Conservation (phyloP, 2,888 invertebrate genomes). For the Leptopilina myrica region DNA sequence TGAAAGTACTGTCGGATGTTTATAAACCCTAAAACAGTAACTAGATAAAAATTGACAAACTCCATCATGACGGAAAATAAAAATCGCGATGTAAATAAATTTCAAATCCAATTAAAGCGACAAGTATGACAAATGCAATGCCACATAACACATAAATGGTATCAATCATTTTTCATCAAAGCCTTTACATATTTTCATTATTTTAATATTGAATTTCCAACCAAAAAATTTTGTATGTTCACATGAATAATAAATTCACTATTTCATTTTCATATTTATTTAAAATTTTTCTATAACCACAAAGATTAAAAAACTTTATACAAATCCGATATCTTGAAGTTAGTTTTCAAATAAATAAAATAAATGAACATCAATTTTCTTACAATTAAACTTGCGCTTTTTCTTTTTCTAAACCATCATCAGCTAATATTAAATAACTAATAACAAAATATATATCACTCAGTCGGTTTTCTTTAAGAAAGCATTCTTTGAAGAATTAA, state of each 20-base stretch:
- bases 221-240: background rate
- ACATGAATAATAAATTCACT: background rate
- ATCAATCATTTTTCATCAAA: background rate
- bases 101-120: conserved; percentile 64
- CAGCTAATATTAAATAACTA: too few relatives aligned
- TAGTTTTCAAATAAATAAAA: conserved; percentile 1
- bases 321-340: conserved; percentile 19
- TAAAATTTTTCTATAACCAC: background rate
- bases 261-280: conserved; percentile 16
- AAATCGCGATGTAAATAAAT: conserved; percentile 67
- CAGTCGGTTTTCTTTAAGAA: too few relatives aligned
- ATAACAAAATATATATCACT: too few relatives aligned
- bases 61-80: conserved; percentile 61
- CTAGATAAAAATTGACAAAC: too few relatives aligned
- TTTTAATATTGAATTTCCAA: background rate
- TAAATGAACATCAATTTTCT: background rate
- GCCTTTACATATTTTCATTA: background rate
- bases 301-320: conserved; percentile 14
- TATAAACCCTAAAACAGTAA: conserved; percentile 52
- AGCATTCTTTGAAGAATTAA: too few relatives aligned
- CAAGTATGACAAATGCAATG: conserved; percentile 37
- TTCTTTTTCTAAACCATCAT: background rate
- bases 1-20: conserved; percentile 65
- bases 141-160: background rate
- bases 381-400: background rate